Evolutionary conservation across 1,140 invertebrate species (phyloP), one percentile per base, ranked within the genome.

Genomic region (Drosophila erecta): DNA sequence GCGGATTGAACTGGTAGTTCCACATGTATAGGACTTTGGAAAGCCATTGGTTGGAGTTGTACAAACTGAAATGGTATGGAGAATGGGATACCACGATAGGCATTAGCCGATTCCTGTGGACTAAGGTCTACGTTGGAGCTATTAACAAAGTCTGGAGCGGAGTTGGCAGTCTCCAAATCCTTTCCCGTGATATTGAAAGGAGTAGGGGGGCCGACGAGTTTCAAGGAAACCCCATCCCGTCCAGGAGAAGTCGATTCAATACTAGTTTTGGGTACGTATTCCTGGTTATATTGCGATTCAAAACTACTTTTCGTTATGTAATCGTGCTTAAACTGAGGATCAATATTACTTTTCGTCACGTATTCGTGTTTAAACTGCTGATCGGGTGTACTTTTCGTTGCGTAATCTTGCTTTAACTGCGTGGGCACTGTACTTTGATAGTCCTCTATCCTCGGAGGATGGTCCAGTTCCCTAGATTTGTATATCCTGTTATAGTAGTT

Each of bases 31-130:
- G 77, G 58, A 46, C 57, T 73, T 61, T 91, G 81, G 40, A 90
- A 91, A 10, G 76, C 66, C 55, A 90, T 67, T 8, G 90, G 85
- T 17, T 91, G 90, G 8, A 91, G 15, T 14, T 87, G 85, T 33
- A 90, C 75, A 27, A 91, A 75, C 3, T 90, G 85, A 37, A 91
- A 60, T 12, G 81, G 90, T 22, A 81, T 24, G 10, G 83, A 55
- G 37, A 85, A 61, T 6, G 81, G 81, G 4, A 91, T 38, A 14
- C 74, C 72, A 14, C 79, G 72, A 2, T 64, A 69, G 7, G 54
- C 62, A 38, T 86, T 60, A 4, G 47, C 61, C 41, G 70, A 81
- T 8, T 70, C 44, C 71, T 76, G 81, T 2, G 65, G 60, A 15
- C 50, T 59, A 4, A 77, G 40, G 35, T 85, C 67, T 22, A 49